Evolutionary conservation across 2,888 invertebrate genomes (phyloP), one percentile per base, ranked within the genome.

Genomic region (Protodeltote pygarga): DNA sequence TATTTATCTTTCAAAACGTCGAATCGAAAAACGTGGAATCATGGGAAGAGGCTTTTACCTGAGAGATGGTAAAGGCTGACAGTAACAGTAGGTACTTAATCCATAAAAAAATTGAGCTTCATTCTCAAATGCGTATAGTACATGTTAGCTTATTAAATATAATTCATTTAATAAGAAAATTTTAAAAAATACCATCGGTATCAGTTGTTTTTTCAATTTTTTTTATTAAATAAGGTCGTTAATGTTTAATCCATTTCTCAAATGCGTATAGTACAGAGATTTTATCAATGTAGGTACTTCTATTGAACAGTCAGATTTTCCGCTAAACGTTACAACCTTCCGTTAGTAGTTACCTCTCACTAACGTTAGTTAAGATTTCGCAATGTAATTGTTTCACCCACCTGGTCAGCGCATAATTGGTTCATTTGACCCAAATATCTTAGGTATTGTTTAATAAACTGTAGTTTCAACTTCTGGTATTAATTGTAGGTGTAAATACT

Each of bases 331-430:
- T 73, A 72, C 51, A 24, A 9, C 42, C 57, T 57, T 75, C 66
- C 68, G 69, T 35, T 50, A 27, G 25, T 40, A 54, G 57, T 58
- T 59, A 70, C 73, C 75, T 57, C 61, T 73, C 67, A 69, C 71
- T 50, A 9, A 23, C 21, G 46, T 32, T 33, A 60, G 25, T 46
- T 54, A 20, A 38, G 39, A 51, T 74, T 68, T 71, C 62, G 71
- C 71, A 78, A 79, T 41, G 24, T 64, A 58, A 73, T 73, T 75
- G 73, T 75, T 52, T 64, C 28, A 51, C 37, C 61, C 51, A 65
- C 52, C 60, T 58, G 52, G 54, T 40, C 54, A 44, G 40, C 37
- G 47, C 41, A 62, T 62, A 73, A 66, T 70, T 52, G 60, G 37
- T 52, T 42, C 50, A 39, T 47, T 52, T 61, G 66, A 65, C 66